Percentiles rank a stretch among this genome's conserved stretches.
These are phyloP conservation scores for Trichopria drosophilae DNA, from an alignment of 2,888 invertebrate species.

Conservation along the genomic window DNA sequence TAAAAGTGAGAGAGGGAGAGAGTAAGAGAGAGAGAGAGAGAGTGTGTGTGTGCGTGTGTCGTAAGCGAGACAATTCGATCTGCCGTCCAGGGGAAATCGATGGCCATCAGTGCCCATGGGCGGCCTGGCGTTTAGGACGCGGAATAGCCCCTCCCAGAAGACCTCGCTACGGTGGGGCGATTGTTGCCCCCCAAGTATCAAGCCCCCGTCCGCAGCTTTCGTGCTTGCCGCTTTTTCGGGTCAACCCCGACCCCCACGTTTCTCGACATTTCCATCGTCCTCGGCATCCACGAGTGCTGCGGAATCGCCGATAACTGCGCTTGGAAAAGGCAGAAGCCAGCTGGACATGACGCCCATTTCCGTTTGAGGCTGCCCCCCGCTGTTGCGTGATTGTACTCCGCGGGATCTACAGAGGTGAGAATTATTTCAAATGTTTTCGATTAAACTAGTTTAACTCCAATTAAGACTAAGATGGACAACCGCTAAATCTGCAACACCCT, in stretches of 20 bases:
- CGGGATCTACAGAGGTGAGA: slow-evolving; percentile 55
- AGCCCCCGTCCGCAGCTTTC: slow-evolving; percentile 45
- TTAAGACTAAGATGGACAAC: too few relatives aligned
- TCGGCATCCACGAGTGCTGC: background rate
- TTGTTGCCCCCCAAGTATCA: slow-evolving; percentile 69
- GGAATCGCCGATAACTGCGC: slow-evolving; percentile 33
- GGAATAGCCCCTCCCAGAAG: slow-evolving; percentile 96
- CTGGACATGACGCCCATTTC: slow-evolving; percentile 54
- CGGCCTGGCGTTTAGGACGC: slow-evolving; percentile 93
- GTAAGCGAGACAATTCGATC: slow-evolving; percentile 43
- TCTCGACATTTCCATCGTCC: slow-evolving; percentile 29
- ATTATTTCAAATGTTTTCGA: background rate
- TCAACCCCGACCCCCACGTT: background rate
- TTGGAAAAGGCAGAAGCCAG: slow-evolving; percentile 48
- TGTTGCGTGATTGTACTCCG: slow-evolving; percentile 58
- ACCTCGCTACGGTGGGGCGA: slow-evolving; percentile 96
- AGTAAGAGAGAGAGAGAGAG: slow-evolving; percentile 38
- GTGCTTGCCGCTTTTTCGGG: background rate
- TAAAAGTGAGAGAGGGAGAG: slow-evolving; percentile 34
- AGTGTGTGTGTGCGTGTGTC: slow-evolving; percentile 43
- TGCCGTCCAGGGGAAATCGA: slow-evolving; percentile 50
- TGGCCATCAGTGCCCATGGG: slow-evolving; percentile 78
- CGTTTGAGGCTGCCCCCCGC: slow-evolving; percentile 58
- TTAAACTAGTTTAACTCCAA: background rate
- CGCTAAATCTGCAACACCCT: too few relatives aligned